Base-by-base conservation (phyloP, 2,797 vertebrate species). In the Pristis pectinata region DNA sequence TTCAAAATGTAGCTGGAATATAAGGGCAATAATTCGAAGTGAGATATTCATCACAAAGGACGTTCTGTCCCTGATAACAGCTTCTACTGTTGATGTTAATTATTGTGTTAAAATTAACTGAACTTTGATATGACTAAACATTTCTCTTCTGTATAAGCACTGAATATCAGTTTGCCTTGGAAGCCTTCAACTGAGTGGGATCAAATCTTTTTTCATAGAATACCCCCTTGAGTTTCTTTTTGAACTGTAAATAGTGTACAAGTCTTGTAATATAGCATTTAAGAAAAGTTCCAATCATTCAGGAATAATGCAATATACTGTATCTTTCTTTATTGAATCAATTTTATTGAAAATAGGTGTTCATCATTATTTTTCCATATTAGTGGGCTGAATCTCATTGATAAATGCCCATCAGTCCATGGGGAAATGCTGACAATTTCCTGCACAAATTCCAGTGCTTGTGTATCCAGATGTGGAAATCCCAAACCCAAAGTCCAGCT, bases 31-130 rank as follows among this genome's bases (percentile, higher is more conserved):
- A 72, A 72, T 93, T 37, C 67, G 30, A 49, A 30, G 67, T 93
- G 22, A 53, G 44, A 49, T 72, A 67, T 74, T 49, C 44, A 27
- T 7, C 30, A 37, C 92, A 30, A 93, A 74, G 9, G 24, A 30
- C 41, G 49, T 74, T 93, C 6, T 6, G 37, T 44, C 9, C 41
- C 49, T 74, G 11, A 72, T 53, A 93, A 93, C 41, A 93, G 44
- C 92, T 74, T 93, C 93, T 93, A 30, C 92, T 93, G 64, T 34
- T 91, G 37, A 61, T 72, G 3, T 93, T 93, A 93, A 93, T 93
- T 27, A 74, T 74, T 22, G 17, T 91, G 56, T 74, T 93, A 93
- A 74, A 44, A 72, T 74, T 93, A 17, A 15, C 64, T 72, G 37
- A 34, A 74, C 53, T 53, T 41, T 93, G 67, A 30, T 70, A 44